Evolutionary conservation across 2,888 invertebrate genomes (phyloP), one percentile per base, ranked within the genome.

Genomic region (Embidobia sp.): DNA sequence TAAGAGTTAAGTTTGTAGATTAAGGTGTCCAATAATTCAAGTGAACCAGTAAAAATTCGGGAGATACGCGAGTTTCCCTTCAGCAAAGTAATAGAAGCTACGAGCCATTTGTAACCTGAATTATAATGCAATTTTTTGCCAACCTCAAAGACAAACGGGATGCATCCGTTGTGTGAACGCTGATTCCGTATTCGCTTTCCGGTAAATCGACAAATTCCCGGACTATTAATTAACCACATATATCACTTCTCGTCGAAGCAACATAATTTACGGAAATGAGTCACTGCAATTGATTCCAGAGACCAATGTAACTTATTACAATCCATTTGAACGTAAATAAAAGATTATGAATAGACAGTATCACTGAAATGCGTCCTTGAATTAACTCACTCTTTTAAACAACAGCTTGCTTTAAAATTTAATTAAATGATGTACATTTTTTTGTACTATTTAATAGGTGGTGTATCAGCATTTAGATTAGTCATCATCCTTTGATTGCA

Each of bases 221-320:
- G 61, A 74, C 79, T 83, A 85, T 87, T 87, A 86, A 87, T 86
- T 86, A 84, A 81, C 40, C 44, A 80, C 82, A 80, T 86, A 86
- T 84, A 86, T 85, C 85, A 84, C 75, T 49, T 70, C 63, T 73
- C 74, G 74, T 49, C 75, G 63, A 76, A 61, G 61, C 57, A 72
- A 80, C 81, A 82, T 84, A 85, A 85, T 84, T 85, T 81, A 85
- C 83, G 79, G 82, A 83, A 83, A 83, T 82, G 80, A 49, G 27
- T 53, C 18, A 13, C 22, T 31, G 13, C n/a, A 33, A 69, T 8
- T 33, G 16, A 51, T 61, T 66, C 57, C 51, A 16, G 37, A 33
- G 19, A 37, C 18, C 13, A n/a, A n/a, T n/a, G n/a, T n/a, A n/a
- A n/a, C n/a, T n/a, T n/a, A n/a, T n/a, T n/a, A n/a, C n/a, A n/a